These are phyloP conservation scores for Otis tarda DNA, from an alignment of 2,113 vertebrate species.

Conservation along the genomic window DNA sequence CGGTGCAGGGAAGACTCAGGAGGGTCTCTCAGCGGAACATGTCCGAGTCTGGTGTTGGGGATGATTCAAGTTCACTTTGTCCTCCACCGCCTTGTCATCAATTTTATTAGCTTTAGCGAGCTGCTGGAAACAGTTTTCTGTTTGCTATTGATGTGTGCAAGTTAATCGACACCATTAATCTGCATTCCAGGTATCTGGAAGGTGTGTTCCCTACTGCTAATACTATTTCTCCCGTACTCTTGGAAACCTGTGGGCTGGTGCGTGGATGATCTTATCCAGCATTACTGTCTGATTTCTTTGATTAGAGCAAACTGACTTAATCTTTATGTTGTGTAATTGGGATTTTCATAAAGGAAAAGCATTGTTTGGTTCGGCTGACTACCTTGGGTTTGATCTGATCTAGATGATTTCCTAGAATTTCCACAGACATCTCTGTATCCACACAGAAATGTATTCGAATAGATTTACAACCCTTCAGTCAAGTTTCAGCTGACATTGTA, in stretches of 20 bases:
- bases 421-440: not conserved
- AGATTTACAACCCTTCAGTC: not conserved
- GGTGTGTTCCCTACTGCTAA: not conserved
- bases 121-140: not conserved
- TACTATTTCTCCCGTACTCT: not conserved
- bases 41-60: rapidly evolving
- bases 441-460: not conserved
- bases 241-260: not conserved
- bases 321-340: not conserved
- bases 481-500: not conserved
- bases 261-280: not conserved
- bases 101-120: not conserved
- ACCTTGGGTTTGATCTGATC: not conserved
- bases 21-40: not conserved
- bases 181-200: not conserved
- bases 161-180: not conserved
- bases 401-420: not conserved
- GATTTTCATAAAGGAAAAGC: not conserved
- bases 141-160: not conserved
- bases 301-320: not conserved
- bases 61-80: conserved; percentile 3
- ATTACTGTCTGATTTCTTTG: not conserved
- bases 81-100: not conserved
- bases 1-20: not conserved
- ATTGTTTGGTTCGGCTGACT: not conserved